Percentiles rank a stretch among this genome's conserved stretches.
These are phyloP conservation scores for Percina caprodes DNA, from an alignment of 2,113 vertebrate species.

Conservation along the genomic window DNA sequence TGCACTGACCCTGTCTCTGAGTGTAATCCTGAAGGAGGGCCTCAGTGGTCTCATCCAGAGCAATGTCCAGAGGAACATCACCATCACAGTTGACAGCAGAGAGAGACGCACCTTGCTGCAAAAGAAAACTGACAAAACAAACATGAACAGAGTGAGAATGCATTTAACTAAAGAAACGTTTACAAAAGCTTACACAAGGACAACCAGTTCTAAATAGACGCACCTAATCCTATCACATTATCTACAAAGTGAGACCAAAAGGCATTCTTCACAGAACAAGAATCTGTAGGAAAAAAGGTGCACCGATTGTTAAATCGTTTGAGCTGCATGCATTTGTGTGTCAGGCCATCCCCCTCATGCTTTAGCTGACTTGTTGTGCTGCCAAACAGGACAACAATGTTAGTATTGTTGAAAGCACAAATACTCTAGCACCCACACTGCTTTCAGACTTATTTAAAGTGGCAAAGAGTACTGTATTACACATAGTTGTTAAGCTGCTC, in stretches of 20 bases:
- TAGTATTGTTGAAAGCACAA: conserved; percentile 70
- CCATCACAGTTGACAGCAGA: conserved; percentile 94
- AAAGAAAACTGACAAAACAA: conserved; percentile 85
- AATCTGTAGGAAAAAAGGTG: background rate
- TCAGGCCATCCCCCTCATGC: conserved; percentile 40
- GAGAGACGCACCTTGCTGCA: conserved; percentile 88
- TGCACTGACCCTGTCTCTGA: conserved; percentile 85
- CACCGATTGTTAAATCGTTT: conserved; percentile 24
- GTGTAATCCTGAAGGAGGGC: conserved; percentile 90
- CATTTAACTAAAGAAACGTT: background rate
- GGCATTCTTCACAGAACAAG: conserved; percentile 2
- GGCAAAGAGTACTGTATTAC: background rate
- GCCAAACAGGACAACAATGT: conserved; percentile 73
- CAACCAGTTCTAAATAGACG: background rate
- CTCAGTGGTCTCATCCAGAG: conserved; percentile 93
- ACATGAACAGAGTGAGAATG: background rate
- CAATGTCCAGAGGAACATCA: conserved; percentile 93
- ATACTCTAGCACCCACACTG: conserved; percentile 55
- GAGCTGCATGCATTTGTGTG: conserved; percentile 23
- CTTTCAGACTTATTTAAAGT: conserved; percentile 37
- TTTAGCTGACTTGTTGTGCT: conserved; percentile 44
- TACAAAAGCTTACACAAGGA: background rate
- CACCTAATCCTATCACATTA: background rate
- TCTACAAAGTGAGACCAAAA: background rate
- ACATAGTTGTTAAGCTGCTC: conserved; percentile 31